Base-by-base conservation (phyloP, 2,888 invertebrate species). In the Empis stercorea region DNA sequence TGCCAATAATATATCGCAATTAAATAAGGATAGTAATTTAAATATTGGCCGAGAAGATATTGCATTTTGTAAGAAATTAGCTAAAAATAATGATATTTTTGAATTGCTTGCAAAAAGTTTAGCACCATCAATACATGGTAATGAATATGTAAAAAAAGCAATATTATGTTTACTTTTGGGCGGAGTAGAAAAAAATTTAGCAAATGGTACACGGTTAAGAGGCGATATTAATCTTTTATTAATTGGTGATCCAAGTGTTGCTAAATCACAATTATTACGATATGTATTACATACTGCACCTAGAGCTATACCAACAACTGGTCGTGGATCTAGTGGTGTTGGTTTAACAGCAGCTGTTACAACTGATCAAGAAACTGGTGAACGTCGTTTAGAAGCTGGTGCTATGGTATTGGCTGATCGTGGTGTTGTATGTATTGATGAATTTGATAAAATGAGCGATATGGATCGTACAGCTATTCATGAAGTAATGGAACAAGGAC, bases 371-470 rank as follows among this genome's bases (percentile, higher is more conserved):
- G 99, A 99, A 62, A 92, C 93, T 2, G 93, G 89, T 1, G 86
- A 86, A 54, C 72, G 84, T 44, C 74, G 93, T 34, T 65, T 97
- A 49, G 96, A 97, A 71, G 99, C 97, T 1, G 99, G 99, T 53
- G 99, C 99, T 47, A 99, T 99, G 99, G 99, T 99, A n/a, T 69
- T 99, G 34, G 99, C 96, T 0, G 99, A 99, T 72, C 79, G 97
- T 49, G 97, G 97, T 23, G 88, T 97, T 43, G 97, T 99, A 42
- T 99, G 97, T 66, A 80, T 80, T 53, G 70, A 99, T 70, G 99
- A 99, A 72, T 99, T 99, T 69, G 99, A 99, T 73, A 92, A 95
- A 74, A 99, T 99, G 97, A 93, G 94, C 1, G 99, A 99, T 69
- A 87, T 96, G 52, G 99, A 99, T 73, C 79, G 99, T 60, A 99